phyloP scores from a whole-genome alignment of 2,113 vertebrate species.

The Syrrhaptes paradoxus region DNA sequence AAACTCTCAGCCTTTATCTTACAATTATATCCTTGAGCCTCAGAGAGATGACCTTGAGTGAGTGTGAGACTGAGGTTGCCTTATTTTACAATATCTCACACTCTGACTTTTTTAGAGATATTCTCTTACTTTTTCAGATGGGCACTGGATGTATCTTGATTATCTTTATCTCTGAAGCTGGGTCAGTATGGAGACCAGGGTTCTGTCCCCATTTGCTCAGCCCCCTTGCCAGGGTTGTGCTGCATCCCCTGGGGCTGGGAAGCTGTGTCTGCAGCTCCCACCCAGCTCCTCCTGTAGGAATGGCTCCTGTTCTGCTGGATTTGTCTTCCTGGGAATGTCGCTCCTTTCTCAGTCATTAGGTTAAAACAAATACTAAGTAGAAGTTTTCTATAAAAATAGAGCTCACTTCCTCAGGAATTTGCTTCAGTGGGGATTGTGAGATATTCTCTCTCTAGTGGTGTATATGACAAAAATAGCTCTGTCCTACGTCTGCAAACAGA shows the following conservation, averaged over 20 bases:
- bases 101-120: background rate
- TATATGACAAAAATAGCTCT: conserved; percentile 39
- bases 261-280: background rate
- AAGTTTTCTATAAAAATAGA: conserved; percentile 18
- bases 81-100: background rate
- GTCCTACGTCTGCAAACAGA: background rate
- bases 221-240: rapidly evolving
- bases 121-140: background rate
- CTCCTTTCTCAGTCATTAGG: background rate
- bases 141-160: background rate
- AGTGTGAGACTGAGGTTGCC: background rate
- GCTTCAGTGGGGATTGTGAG: background rate
- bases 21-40: background rate
- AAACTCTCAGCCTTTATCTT: background rate
- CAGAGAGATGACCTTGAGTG: background rate
- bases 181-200: background rate
- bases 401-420: background rate
- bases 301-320: background rate
- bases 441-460: conserved; percentile 15
- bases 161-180: background rate
- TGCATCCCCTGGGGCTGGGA: background rate
- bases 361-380: background rate
- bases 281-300: background rate
- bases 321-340: background rate
- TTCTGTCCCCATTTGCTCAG: background rate